phyloP scores from a whole-genome alignment of 2,113 vertebrate species.

The Physeter macrocephalus region DNA sequence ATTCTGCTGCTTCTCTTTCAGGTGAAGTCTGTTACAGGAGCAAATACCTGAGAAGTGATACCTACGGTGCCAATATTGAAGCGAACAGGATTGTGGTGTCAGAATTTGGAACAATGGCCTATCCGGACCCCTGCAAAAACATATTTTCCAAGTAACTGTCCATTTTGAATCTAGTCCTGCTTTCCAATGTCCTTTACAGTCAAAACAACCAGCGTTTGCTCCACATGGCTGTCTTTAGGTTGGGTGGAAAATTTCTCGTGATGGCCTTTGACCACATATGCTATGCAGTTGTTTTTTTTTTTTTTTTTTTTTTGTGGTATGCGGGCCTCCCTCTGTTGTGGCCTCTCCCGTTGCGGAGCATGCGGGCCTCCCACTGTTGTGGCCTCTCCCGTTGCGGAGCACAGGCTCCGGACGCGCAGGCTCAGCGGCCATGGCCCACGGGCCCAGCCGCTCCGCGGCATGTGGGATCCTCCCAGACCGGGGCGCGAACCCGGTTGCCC shows the following conservation, averaged over 20 bases:
- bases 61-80: slow-evolving; percentile 86
- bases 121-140: slow-evolving; percentile 95
- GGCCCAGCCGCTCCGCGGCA: too few relatives aligned
- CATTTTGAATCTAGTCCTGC: neutral
- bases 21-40: slow-evolving; percentile 94
- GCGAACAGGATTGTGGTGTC: slow-evolving; percentile 92
- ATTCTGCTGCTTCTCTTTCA: slow-evolving; percentile 64
- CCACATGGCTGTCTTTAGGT: neutral
- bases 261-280: fast-evolving
- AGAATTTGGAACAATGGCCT: slow-evolving; percentile 96
- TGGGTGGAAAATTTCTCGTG: neutral
- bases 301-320: too few relatives aligned
- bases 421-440: too few relatives aligned
- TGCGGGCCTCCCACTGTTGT: too few relatives aligned
- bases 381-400: too few relatives aligned
- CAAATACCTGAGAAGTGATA: slow-evolving; percentile 91
- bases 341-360: too few relatives aligned
- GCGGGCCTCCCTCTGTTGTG: too few relatives aligned
- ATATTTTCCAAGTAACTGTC: slow-evolving; percentile 91
- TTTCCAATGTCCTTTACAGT: neutral
- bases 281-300: too few relatives aligned
- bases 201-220: neutral
- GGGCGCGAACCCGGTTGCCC: too few relatives aligned
- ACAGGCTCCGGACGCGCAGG: too few relatives aligned
- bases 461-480: too few relatives aligned